A percentile compares a stretch with the other conserved stretches of the same genome.
These are phyloP conservation scores for Chymomyza amoena DNA, from an alignment of 2,888 invertebrate genomes.

Conservation along the genomic window DNA sequence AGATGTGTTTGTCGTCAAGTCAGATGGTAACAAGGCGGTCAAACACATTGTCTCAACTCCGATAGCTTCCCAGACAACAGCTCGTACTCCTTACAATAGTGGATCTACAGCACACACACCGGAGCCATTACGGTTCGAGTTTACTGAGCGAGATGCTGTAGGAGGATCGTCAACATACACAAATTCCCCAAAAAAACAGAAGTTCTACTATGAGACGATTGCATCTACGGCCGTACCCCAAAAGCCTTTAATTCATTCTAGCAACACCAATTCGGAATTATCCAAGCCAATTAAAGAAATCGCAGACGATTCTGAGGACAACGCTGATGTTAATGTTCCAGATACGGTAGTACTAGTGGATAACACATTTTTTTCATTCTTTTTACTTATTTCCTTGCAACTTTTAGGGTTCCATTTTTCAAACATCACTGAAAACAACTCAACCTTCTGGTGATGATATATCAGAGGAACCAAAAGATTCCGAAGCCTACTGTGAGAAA, in stretches of 20 bases:
- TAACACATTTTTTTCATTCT: no score
- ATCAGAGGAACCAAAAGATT: slow-evolving; percentile 56
- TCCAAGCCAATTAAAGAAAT: slow-evolving; percentile 41
- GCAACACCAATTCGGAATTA: slow-evolving; percentile 12
- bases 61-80: slow-evolving; percentile 41
- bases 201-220: slow-evolving; percentile 50
- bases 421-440: background rate
- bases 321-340: slow-evolving; percentile 52
- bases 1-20: slow-evolving; percentile 73
- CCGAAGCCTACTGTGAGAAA: slow-evolving; percentile 75
- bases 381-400: background rate
- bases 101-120: slow-evolving; percentile 57
- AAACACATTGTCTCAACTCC: slow-evolving; percentile 66
- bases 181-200: slow-evolving; percentile 61
- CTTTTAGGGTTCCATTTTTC: background rate
- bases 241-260: slow-evolving; percentile 8
- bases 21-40: slow-evolving; percentile 73
- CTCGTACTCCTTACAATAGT: slow-evolving; percentile 43
- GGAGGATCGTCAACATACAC: slow-evolving; percentile 68
- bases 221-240: slow-evolving; percentile 30
- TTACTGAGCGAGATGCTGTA: slow-evolving; percentile 76
- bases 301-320: slow-evolving; percentile 63
- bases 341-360: background rate
- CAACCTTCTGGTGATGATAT: background rate
- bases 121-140: slow-evolving; percentile 75